Evolutionary conservation across 53 echinoderm and acorn worm genomes (phyloP).

Genomic region (Echinarachnius parma): DNA sequence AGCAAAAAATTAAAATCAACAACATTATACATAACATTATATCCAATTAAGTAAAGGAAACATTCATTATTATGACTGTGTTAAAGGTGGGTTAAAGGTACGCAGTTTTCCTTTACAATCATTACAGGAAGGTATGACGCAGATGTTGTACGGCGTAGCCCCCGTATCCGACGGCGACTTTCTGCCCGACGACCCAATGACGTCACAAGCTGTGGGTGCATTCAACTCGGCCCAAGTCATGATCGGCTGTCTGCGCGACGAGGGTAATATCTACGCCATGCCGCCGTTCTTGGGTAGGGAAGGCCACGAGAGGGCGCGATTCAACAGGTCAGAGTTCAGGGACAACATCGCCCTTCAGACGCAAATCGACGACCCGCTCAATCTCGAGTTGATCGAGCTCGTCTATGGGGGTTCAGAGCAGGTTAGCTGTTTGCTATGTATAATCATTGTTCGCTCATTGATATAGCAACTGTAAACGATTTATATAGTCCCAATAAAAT

Average conservation of each 20-base stretch:
- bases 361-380: constrained; percentile 1
- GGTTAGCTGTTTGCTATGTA: too few relatives aligned
- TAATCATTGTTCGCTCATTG: too few relatives aligned
- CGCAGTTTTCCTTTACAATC: too few relatives aligned
- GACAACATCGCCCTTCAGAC: not conserved
- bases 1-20: too few relatives aligned
- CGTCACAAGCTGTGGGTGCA: not conserved
- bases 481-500: too few relatives aligned
- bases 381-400: not conserved
- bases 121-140: not conserved
- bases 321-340: constrained; percentile 1
- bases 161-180: constrained; percentile 28
- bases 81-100: too few relatives aligned
- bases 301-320: not conserved
- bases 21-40: too few relatives aligned
- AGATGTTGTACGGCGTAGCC: not conserved
- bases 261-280: constrained; percentile 10
- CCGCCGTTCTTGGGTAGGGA: not conserved
- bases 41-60: too few relatives aligned
- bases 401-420: constrained; percentile 1
- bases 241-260: constrained; percentile 10
- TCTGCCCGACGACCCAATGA: constrained; percentile 5
- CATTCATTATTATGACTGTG: too few relatives aligned
- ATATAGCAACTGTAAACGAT: too few relatives aligned
- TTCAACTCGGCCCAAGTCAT: constrained; percentile 8